Evolutionary conservation across 2,797 vertebrate genomes (phyloP), one percentile per base, ranked within the genome.

Genomic region (Acestrorhynchus altus): DNA sequence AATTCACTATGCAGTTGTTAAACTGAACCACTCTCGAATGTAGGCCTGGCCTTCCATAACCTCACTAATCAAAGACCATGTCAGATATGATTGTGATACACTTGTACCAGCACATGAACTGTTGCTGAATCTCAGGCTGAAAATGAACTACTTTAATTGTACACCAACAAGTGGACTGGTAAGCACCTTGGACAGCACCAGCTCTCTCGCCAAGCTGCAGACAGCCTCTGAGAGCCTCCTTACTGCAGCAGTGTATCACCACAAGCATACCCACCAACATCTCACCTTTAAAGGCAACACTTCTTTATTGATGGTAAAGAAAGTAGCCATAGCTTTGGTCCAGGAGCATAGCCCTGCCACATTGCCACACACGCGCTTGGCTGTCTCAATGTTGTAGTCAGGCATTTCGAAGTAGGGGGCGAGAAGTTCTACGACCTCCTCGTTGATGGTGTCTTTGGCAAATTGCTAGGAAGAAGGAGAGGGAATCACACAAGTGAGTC

Each of bases 281-380:
- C 15, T 66, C 90, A 99, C 97, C 95, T 99, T 98, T 84, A 99
- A 89, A 70, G 98, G 98, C 52, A 99, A 89, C 60, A 99, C 97
- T 87, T 99, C 98, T 88, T 96, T 98, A 90, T 99, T 99, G 84
- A 98, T 96, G 63, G 96, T 93, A 87, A 96, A 99, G 90, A 98
- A 99, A 4, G 95, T 87, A 2, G 95, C 95, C 98, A 99, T 99
- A 42, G 97, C 96, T 92, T 96, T 97, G 6, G 98, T 99, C 98
- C 98, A 99, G 8, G 97, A 97, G 73, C 96, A 97, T 71, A 99
- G 96, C 26, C 98, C 98, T 0, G 97, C 96, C 80, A 98, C 95
- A 31, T 99, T 98, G 22, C 98, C 96, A 79, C 98, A 98, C 1
- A 98, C 97, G 4, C 96, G 93, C 82, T 93, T 96, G 22, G 98